Conservation (phyloP, 2,888 invertebrate genomes). For the Rhagophthalmus giganteus region DNA sequence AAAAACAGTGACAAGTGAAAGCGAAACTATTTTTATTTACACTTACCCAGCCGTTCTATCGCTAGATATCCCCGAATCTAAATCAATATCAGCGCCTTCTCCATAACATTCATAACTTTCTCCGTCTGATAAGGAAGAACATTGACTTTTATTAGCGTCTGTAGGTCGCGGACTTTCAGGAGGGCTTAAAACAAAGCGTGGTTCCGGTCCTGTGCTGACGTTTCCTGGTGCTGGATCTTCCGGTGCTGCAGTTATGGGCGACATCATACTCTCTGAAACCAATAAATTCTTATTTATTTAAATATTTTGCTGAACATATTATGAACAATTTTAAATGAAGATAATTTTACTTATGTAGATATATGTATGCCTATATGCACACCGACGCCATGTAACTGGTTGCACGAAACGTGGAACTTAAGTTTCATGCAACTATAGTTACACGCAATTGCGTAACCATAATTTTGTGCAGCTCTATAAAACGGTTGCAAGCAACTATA, state of each 20-base stretch:
- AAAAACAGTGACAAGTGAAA: no score
- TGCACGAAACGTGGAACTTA: no score
- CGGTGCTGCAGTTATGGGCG: conserved; percentile 40
- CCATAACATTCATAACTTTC: conserved; percentile 83
- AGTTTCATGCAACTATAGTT: no score
- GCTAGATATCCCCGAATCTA: conserved; percentile 45
- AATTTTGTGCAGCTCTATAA: no score
- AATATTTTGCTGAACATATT: no score
- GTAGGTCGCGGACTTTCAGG: conserved; percentile 58
- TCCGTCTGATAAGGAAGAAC: conserved; percentile 69
- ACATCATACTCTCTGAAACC: conserved; percentile 44
- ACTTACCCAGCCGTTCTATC: conserved; percentile 40
- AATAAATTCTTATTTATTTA: conserved; percentile 5
- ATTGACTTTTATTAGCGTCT: conserved; percentile 53
- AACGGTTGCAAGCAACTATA: no score
- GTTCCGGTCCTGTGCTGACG: conserved; percentile 51
- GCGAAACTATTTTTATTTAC: neutral
- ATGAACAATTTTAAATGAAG: no score
- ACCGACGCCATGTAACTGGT: no score
- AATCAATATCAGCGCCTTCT: conserved; percentile 61
- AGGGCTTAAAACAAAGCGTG: conserved; percentile 48
- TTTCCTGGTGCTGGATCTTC: conserved; percentile 26
- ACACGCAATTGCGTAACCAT: no score
- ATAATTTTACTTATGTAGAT: no score
- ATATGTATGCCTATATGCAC: no score